Evolutionary conservation across 2,888 invertebrate species (phyloP).

Genomic region (Pachliopta kotzebuea): DNA sequence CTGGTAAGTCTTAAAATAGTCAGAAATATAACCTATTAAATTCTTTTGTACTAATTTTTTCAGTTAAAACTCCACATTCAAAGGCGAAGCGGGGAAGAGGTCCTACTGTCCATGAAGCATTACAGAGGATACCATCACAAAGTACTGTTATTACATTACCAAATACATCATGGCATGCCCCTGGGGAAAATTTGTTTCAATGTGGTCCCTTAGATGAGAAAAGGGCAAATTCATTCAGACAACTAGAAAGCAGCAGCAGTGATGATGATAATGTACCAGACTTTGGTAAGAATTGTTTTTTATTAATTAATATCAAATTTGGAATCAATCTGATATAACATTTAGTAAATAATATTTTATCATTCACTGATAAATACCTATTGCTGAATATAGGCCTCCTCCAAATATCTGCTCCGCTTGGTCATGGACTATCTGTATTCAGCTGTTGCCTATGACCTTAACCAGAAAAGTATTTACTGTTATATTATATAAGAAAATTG

Average conservation of each 20-base stretch:
- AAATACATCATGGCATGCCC: slow-evolving; percentile 71
- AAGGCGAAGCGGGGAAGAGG: slow-evolving; percentile 67
- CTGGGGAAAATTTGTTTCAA: slow-evolving; percentile 68
- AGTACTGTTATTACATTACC: slow-evolving; percentile 54
- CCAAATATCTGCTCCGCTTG: too few species aligned
- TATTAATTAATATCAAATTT: not conserved
- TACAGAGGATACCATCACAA: slow-evolving; percentile 78
- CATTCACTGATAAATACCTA: too few species aligned
- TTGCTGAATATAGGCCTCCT: too few species aligned
- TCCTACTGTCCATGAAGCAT: slow-evolving; percentile 77
- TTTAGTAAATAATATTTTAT: too few species aligned
- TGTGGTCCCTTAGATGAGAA: slow-evolving; percentile 63
- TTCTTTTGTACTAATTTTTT: slow-evolving; percentile 14
- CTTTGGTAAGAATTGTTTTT: slow-evolving; percentile 54
- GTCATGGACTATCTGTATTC: too few species aligned
- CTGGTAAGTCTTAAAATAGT: too few species aligned
- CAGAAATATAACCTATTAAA: too few species aligned
- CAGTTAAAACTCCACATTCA: slow-evolving; percentile 44
- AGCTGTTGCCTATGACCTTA: too few species aligned
- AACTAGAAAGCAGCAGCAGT: slow-evolving; percentile 65
- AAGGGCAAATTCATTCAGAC: slow-evolving; percentile 50
- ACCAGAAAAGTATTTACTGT: too few species aligned
- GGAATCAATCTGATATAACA: not conserved
- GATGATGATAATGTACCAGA: slow-evolving; percentile 72
- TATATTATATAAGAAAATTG: too few species aligned